These are phyloP conservation scores for Muscina levida DNA, from an alignment of 2,888 invertebrate genomes.

Conservation along the genomic window DNA sequence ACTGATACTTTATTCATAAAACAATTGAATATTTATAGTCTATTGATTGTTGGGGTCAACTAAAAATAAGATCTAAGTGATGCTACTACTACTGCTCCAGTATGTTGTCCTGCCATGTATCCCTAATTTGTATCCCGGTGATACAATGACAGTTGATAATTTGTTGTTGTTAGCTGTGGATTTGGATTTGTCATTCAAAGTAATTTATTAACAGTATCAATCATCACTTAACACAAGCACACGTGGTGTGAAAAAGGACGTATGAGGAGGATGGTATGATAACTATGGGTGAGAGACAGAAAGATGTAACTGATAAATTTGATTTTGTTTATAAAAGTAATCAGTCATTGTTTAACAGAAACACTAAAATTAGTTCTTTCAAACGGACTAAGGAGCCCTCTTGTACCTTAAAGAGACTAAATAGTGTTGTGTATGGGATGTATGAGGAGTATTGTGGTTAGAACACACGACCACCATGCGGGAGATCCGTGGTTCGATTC, in stretches of 20 bases:
- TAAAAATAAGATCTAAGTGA: background rate
- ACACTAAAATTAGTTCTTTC: too few species aligned
- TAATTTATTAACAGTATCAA: slow-evolving; percentile 54
- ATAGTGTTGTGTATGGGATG: too few species aligned
- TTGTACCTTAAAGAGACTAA: too few species aligned
- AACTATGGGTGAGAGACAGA: background rate
- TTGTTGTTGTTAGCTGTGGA: slow-evolving; percentile 29
- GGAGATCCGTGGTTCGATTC: too few species aligned
- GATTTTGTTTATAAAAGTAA: too few species aligned
- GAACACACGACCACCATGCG: too few species aligned
- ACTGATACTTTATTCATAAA: slow-evolving; percentile 57
- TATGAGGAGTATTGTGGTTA: too few species aligned
- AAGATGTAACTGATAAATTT: background rate
- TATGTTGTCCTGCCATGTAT: background rate
- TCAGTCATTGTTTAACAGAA: too few species aligned
- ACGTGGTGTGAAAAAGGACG: background rate
- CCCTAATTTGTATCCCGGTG: slow-evolving; percentile 18
- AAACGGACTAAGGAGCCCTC: too few species aligned
- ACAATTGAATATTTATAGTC: slow-evolving; percentile 63
- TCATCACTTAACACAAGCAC: slow-evolving; percentile 20
- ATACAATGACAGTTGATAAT: slow-evolving; percentile 44
- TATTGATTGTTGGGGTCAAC: background rate
- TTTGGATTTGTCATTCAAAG: slow-evolving; percentile 32
- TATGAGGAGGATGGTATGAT: background rate
- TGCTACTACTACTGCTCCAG: background rate